phyloP scores from a whole-genome alignment of 2,888 invertebrate species.

The Pristionchus exspectatus region DNA sequence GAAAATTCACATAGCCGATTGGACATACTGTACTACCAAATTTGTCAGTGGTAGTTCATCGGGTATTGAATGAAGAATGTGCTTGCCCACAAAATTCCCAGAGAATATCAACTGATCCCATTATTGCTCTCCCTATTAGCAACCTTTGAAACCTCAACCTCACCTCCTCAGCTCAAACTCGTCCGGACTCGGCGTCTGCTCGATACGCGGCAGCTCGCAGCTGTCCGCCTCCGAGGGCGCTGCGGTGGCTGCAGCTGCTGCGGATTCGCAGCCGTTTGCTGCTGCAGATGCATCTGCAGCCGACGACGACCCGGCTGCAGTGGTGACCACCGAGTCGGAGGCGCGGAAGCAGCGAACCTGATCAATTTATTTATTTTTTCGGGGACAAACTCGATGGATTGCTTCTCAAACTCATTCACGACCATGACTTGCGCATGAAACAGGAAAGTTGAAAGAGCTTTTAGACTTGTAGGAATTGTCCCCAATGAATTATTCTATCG shows the following conservation, averaged over 20 bases:
- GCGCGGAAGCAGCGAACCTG: conserved; percentile 30
- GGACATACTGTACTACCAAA: too few species aligned
- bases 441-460: neutral
- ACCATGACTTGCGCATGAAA: neutral
- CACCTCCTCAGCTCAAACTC: conserved; percentile 26
- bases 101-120: neutral
- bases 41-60: too few species aligned
- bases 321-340: neutral
- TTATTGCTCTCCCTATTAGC: neutral
- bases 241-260: neutral
- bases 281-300: neutral
- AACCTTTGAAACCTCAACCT: neutral
- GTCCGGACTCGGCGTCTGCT: neutral
- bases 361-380: neutral
- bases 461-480: neutral
- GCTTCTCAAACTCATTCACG: neutral
- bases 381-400: neutral
- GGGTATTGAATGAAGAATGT: too few species aligned
- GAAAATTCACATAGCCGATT: too few species aligned
- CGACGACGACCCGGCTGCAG: neutral
- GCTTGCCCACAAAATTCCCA: neutral
- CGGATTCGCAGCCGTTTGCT: neutral
- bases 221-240: neutral
- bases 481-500: too few species aligned
- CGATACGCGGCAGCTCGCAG: neutral